phyloP scores from a whole-genome alignment of 2,113 vertebrate genomes.

The Anas platyrhynchos region DNA sequence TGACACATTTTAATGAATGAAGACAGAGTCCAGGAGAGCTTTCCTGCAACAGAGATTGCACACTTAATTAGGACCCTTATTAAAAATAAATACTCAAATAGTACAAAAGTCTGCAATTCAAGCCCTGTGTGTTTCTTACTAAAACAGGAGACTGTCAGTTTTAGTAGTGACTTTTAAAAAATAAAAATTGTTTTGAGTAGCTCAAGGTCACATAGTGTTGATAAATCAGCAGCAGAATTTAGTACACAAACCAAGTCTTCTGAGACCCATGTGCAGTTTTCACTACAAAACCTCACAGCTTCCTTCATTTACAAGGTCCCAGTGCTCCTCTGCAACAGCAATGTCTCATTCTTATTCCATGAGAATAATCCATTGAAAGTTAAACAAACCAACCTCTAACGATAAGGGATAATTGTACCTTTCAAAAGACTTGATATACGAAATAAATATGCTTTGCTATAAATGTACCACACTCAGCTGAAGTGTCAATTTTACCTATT shows the following conservation, averaged over 20 bases:
- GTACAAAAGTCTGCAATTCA: slow-evolving; percentile 9
- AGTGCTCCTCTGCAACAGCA: background rate
- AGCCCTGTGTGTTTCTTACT: background rate
- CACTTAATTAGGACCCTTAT: slow-evolving; percentile 62
- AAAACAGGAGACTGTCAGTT: background rate
- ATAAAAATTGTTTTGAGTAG: background rate
- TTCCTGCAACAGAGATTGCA: slow-evolving; percentile 53
- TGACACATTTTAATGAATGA: slow-evolving; percentile 71
- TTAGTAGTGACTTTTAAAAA: background rate
- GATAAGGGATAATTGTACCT: slow-evolving; percentile 19
- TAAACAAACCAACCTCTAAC: slow-evolving; percentile 44
- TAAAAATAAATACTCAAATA: slow-evolving; percentile 60
- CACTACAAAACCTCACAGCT: slow-evolving; percentile 26
- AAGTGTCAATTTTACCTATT: background rate
- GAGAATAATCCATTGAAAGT: slow-evolving; percentile 10
- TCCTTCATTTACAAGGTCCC: slow-evolving; percentile 16
- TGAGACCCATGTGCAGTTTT: background rate
- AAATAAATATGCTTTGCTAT: background rate
- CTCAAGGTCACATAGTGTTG: background rate
- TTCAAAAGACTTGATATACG: background rate
- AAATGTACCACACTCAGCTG: background rate
- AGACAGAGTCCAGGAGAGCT: slow-evolving; percentile 64
- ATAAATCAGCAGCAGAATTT: background rate
- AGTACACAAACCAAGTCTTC: slow-evolving; percentile 9
- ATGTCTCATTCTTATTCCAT: slow-evolving; percentile 28